Conservation (phyloP, 2,113 vertebrate species). For the Ondatra zibethicus region DNA sequence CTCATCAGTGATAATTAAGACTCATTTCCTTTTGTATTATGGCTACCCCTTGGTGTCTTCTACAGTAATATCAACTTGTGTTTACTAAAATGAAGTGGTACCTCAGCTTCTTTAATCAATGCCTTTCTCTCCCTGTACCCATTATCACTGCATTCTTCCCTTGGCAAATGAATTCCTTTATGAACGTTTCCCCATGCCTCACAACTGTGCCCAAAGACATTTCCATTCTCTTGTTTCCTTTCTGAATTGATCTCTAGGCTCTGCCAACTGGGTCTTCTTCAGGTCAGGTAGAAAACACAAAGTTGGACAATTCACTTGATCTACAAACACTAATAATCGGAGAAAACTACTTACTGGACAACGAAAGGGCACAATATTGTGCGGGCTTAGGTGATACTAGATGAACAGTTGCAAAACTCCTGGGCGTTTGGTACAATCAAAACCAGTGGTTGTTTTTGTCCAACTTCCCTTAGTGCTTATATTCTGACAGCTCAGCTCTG, state of each 20-base stretch:
- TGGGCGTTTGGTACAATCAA: constrained; percentile 20
- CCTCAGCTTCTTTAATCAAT: not conserved
- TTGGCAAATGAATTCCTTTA: constrained; percentile 51
- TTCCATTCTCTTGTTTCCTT: constrained; percentile 10
- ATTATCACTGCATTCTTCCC: constrained; percentile 28
- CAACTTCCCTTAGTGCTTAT: constrained; percentile 38
- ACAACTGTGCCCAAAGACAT: not conserved
- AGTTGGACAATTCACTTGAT: constrained; percentile 29
- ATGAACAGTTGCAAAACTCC: constrained; percentile 23
- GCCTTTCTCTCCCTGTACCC: not conserved
- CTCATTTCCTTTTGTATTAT: constrained; percentile 22
- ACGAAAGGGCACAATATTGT: constrained; percentile 39
- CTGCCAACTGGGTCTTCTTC: not conserved
- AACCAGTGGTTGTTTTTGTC: not conserved
- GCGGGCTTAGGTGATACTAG: constrained; percentile 51
- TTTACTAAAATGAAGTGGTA: constrained; percentile 51
- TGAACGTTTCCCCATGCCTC: not conserved
- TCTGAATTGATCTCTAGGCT: not conserved
- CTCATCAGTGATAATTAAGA: constrained; percentile 22
- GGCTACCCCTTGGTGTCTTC: not conserved
- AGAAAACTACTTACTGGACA: constrained; percentile 42
- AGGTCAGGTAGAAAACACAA: not conserved
- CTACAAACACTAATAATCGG: constrained; percentile 24
- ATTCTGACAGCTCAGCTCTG: constrained; percentile 40
- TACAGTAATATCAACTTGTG: constrained; percentile 1